Evolutionary conservation across 2,113 vertebrate species (phyloP).

Genomic region (Ceratotherium simum): DNA sequence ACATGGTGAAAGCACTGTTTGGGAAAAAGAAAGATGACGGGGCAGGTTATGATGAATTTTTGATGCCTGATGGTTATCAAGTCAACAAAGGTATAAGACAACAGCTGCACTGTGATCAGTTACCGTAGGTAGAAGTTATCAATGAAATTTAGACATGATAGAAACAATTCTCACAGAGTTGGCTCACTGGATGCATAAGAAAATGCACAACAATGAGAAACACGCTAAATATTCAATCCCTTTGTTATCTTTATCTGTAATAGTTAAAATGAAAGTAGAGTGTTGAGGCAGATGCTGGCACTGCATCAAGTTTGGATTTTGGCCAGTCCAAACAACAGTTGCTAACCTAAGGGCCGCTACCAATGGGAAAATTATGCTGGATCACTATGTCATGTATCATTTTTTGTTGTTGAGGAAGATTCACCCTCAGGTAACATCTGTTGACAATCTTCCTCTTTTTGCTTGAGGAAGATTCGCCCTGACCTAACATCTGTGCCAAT

Average conservation of each 20-base stretch:
- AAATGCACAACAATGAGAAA: neutral
- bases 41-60: neutral
- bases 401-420: neutral
- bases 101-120: neutral
- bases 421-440: too few relatives aligned
- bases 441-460: too few relatives aligned
- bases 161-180: neutral
- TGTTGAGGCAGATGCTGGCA: neutral
- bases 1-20: neutral
- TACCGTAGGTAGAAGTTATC: neutral
- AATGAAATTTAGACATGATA: neutral
- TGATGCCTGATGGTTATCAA: neutral
- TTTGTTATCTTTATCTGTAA: neutral
- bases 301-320: neutral
- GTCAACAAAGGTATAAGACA: neutral
- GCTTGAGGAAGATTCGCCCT: too few relatives aligned
- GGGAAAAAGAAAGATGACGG: neutral
- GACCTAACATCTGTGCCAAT: too few relatives aligned
- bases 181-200: neutral
- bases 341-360: neutral
- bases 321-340: neutral
- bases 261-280: neutral
- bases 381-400: neutral
- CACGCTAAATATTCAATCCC: neutral
- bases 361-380: neutral